phyloP scores from a whole-genome alignment of 1,140 invertebrate species.

The Anastatus disparis region DNA sequence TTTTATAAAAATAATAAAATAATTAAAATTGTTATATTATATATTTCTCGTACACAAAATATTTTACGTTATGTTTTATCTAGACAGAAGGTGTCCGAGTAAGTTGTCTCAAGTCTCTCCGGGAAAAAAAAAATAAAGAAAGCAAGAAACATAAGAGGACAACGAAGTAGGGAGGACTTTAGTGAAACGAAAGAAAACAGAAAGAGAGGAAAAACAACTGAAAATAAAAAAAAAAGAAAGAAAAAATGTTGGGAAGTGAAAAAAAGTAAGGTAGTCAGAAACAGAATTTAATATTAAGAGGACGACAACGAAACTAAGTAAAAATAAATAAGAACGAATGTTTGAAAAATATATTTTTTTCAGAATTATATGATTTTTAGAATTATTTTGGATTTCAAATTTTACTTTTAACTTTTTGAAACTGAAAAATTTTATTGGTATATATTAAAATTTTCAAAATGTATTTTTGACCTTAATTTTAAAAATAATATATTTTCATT shows the following conservation, averaged over 20 bases:
- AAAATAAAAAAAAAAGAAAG: slow-evolving; percentile 13
- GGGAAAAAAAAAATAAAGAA: slow-evolving; percentile 31
- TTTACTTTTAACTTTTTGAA: no score
- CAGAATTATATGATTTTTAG: neutral
- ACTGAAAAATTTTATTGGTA: no score
- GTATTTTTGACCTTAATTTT: no score
- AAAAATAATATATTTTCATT: no score
- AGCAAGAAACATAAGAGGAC: slow-evolving; percentile 27
- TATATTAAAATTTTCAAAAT: no score
- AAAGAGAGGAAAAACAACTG: slow-evolving; percentile 29
- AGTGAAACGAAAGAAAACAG: slow-evolving; percentile 24
- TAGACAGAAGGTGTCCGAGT: slow-evolving; percentile 22
- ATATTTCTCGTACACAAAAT: neutral
- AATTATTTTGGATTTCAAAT: no score
- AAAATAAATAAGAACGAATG: no score
- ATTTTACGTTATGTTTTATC: neutral
- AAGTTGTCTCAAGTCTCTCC: slow-evolving; percentile 35
- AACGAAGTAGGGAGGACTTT: slow-evolving; percentile 5
- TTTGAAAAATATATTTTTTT: neutral
- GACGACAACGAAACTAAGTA: neutral
- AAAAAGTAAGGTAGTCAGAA: slow-evolving; percentile 18
- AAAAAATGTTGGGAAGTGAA: slow-evolving; percentile 3
- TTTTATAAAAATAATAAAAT: neutral
- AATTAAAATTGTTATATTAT: neutral
- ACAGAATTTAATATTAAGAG: slow-evolving; percentile 15